These are phyloP conservation scores for Halcyon senegalensis DNA, from an alignment of 2,113 vertebrate genomes.

Conservation along the genomic window DNA sequence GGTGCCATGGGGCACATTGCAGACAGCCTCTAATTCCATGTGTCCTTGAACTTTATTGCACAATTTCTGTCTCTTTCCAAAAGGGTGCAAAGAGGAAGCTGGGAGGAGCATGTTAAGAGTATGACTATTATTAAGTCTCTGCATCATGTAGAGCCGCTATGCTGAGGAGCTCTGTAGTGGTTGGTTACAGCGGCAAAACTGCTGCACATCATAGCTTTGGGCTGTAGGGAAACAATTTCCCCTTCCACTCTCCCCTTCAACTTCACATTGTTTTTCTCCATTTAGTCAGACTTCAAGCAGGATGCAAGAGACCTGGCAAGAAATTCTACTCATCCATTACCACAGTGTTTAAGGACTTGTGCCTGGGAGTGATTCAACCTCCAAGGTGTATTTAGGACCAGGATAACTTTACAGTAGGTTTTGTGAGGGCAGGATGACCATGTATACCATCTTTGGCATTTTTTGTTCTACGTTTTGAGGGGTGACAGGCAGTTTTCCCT, in stretches of 20 bases:
- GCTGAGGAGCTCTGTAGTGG: background rate
- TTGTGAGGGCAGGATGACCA: background rate
- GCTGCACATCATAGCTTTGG: background rate
- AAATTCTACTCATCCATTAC: background rate
- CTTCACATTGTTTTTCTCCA: background rate
- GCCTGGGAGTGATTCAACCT: background rate
- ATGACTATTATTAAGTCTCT: background rate
- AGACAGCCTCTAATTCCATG: background rate
- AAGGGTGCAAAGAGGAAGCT: background rate
- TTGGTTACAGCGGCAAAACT: background rate
- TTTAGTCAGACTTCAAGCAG: background rate
- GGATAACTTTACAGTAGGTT: background rate
- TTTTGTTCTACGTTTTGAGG: background rate
- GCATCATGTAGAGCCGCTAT: background rate
- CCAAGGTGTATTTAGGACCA: background rate
- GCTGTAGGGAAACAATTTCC: background rate
- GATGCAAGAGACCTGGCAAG: background rate
- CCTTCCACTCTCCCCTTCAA: background rate
- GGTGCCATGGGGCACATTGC: background rate
- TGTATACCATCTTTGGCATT: background rate
- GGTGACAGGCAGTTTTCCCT: background rate
- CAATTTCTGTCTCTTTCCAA: slow-evolving; percentile 14
- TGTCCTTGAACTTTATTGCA: slow-evolving; percentile 5
- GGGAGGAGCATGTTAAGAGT: background rate
- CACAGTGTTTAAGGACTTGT: background rate